Conservation (phyloP, 2,797 vertebrate genomes). For the Myotis vivesi region DNA sequence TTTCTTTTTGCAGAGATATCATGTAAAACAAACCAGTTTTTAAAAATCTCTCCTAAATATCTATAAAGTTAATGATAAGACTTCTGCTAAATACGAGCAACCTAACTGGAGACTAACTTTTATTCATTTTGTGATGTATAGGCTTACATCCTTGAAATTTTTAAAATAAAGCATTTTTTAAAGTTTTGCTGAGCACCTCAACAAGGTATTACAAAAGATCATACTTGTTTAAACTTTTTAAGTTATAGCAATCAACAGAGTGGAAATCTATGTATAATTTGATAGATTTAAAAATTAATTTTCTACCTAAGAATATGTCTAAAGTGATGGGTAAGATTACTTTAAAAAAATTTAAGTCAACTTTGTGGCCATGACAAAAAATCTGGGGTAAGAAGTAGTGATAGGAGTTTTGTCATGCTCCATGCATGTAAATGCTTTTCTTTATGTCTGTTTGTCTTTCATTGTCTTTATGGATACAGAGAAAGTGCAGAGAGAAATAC, state of each 20-base stretch:
- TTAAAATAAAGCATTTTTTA: background rate
- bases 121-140: background rate
- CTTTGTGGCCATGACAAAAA: background rate
- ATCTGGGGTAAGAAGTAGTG: background rate
- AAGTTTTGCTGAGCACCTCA: background rate
- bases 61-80: background rate
- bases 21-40: background rate
- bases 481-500: background rate
- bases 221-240: background rate
- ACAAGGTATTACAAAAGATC: background rate
- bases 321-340: background rate
- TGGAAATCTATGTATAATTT: background rate
- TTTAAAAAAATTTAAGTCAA: background rate
- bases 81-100: background rate
- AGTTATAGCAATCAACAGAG: background rate
- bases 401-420: background rate
- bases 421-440: background rate
- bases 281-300: conserved; percentile 18
- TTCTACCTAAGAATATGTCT: background rate
- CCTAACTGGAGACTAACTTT: background rate
- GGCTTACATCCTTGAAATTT: background rate
- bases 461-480: background rate
- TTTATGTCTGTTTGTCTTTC: background rate
- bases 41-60: background rate
- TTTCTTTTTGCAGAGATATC: background rate